Evolutionary conservation across 1,140 invertebrate genomes (phyloP), one percentile per base, ranked within the genome.

Genomic region (Lepidostoma basale): DNA sequence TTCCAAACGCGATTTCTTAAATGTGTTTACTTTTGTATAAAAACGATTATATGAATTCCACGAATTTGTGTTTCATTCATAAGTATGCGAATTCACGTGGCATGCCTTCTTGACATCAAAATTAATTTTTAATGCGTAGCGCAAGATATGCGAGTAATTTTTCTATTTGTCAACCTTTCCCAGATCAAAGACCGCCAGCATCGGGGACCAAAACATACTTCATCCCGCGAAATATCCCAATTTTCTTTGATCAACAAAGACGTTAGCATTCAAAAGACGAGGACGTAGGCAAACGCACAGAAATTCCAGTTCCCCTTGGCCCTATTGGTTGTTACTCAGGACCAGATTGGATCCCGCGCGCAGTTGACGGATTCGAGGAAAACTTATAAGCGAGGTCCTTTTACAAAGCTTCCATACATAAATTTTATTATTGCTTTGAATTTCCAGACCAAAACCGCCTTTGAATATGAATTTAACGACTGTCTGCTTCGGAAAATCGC

Each of bases 381-480:
- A 36, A 49, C 18, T 49, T 49, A 49, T 49, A 12, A 49, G 22
- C 22, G 45, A 49, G 45, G 6, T 12, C 45, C 23, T 49, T 49
- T 49, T 49, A 49, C 45, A 49, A 49, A 49, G 45, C 45, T 23
- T 49, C 14, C 45, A 49, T 26, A 49, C 45, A 49, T 49, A 22
- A 20, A 26, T 49, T 49, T 49, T 49, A 49, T 49, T 49, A 49
- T 49, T 49, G 45, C 45, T 49, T 49, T 49, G 45, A 25, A 49
- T 49, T 49, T 49, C 45, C 45, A 25, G 45, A 49, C 45, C 45
- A 23, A 49, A 49, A 49, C 45, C 45, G 22, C 22, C 22, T 49
- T 49, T 49, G 45, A 49, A 49, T 49, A 49, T 26, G 45, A 49
- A 49, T 49, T 49, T 49, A 49, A 49, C 45, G 45, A 49, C 45